A percentile compares a stretch with the other conserved stretches of the same genome.
phyloP scores from a whole-genome alignment of 2,888 invertebrate genomes.

The Drosophila acutilabella region DNA sequence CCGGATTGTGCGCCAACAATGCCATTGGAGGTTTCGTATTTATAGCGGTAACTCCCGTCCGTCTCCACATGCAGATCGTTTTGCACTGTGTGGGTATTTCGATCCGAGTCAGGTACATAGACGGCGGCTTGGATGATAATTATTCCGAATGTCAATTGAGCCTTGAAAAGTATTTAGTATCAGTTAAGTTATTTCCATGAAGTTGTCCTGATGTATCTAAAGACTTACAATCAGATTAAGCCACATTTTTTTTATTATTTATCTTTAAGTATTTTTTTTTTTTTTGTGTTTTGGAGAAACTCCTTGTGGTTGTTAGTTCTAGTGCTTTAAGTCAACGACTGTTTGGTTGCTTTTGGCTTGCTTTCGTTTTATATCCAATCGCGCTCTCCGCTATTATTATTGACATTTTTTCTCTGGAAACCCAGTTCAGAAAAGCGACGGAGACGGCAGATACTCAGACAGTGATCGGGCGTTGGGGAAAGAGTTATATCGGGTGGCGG shows the following conservation, averaged over 20 bases:
- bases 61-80: slow-evolving; percentile 64
- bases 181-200: slow-evolving; percentile 33
- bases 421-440: slow-evolving; percentile 39
- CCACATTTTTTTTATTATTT: slow-evolving; percentile 45
- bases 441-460: background rate
- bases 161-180: slow-evolving; percentile 31
- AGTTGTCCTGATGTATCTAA: background rate
- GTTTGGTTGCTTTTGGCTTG: slow-evolving; percentile 62
- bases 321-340: slow-evolving; percentile 60
- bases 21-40: slow-evolving; percentile 79
- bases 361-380: slow-evolving; percentile 72
- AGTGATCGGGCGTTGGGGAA: no score
- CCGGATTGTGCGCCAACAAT: slow-evolving; percentile 72
- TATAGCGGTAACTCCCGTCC: slow-evolving; percentile 77
- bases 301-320: slow-evolving; percentile 47
- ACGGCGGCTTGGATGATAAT: slow-evolving; percentile 33
- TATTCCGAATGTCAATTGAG: slow-evolving; percentile 38
- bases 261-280: background rate
- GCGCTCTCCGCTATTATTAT: slow-evolving; percentile 38
- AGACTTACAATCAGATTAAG: slow-evolving; percentile 54
- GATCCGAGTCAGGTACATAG: slow-evolving; percentile 68
- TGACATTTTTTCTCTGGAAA: slow-evolving; percentile 54
- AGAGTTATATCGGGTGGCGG: background rate
- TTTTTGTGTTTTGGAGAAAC: slow-evolving; percentile 8
- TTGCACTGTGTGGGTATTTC: slow-evolving; percentile 68